A percentile compares a stretch with the other conserved stretches of the same genome.
These are phyloP conservation scores for Harpagifer antarcticus DNA, from an alignment of 2,797 vertebrate species.

Conservation along the genomic window DNA sequence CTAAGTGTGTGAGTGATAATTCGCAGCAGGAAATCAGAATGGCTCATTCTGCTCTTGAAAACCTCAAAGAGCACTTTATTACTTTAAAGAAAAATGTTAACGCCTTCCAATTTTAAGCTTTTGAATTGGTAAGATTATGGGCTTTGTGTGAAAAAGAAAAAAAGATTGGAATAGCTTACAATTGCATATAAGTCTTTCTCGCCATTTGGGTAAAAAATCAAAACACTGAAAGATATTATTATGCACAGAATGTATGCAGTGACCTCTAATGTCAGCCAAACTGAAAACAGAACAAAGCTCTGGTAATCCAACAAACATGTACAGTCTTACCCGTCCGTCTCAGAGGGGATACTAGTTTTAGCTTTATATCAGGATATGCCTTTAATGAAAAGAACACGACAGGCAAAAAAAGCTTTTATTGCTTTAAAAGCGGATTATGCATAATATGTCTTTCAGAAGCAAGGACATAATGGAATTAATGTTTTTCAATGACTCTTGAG, in stretches of 20 bases:
- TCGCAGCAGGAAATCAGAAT: slow-evolving; percentile 65
- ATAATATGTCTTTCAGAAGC: slow-evolving; percentile 15
- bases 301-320: slow-evolving; percentile 15
- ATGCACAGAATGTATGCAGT: slow-evolving; percentile 21
- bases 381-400: not conserved
- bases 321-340: not conserved
- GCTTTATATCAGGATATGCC: not conserved
- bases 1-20: slow-evolving; percentile 39
- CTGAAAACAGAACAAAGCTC: slow-evolving; percentile 23
- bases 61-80: slow-evolving; percentile 62
- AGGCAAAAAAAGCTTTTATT: not conserved
- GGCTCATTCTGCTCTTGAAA: slow-evolving; percentile 62
- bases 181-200: slow-evolving; percentile 31
- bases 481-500: slow-evolving; percentile 16
- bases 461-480: slow-evolving; percentile 11
- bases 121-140: slow-evolving; percentile 67
- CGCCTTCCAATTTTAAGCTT: slow-evolving; percentile 65
- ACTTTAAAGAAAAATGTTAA: slow-evolving; percentile 65
- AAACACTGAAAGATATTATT: slow-evolving; percentile 27
- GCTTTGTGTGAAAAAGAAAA: slow-evolving; percentile 63
- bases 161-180: slow-evolving; percentile 41
- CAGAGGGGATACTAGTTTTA: not conserved
- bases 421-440: too few relatives aligned
- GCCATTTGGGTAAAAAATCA: slow-evolving; percentile 4
- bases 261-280: slow-evolving; percentile 39